A percentile compares a stretch with the other conserved stretches of the same genome.
Evolutionary conservation across 2,797 vertebrate genomes (phyloP).

Genomic region (Ctenochaetus hawaiiensis): DNA sequence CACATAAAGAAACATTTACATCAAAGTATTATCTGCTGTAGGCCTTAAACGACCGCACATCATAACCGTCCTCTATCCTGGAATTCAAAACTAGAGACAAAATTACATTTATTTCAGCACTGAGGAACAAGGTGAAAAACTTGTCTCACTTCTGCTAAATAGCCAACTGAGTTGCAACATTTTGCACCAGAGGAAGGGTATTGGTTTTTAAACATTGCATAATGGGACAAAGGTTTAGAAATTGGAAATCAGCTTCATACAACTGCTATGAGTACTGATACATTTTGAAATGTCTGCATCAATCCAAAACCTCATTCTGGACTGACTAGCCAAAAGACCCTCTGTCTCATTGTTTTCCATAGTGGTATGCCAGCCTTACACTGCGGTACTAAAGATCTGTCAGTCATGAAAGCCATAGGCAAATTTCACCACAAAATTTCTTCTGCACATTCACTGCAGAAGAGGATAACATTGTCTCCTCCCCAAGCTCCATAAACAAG

Average conservation of each 20-base stretch:
- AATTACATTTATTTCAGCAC: not conserved
- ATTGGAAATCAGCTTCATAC: not conserved
- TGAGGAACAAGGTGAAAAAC: not conserved
- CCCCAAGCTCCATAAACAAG: conserved; percentile 20
- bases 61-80: not conserved
- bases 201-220: not conserved
- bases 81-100: not conserved
- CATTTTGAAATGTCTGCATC: not conserved
- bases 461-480: conserved; percentile 18
- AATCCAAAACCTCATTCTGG: not conserved
- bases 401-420: conserved; percentile 45
- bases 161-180: not conserved
- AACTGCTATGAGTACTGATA: not conserved
- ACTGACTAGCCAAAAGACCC: conserved; percentile 6
- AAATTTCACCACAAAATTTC: conserved; percentile 49
- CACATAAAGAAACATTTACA: conserved; percentile 1
- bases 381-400: conserved; percentile 44
- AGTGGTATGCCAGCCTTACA: conserved; percentile 52
- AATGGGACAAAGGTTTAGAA: not conserved
- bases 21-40: not conserved
- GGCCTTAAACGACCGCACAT: not conserved
- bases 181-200: not conserved
- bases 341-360: conserved; percentile 44
- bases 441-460: conserved; percentile 25
- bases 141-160: not conserved